Evolutionary conservation across 2,797 vertebrate genomes (phyloP).

Genomic region (Todus mexicanus): DNA sequence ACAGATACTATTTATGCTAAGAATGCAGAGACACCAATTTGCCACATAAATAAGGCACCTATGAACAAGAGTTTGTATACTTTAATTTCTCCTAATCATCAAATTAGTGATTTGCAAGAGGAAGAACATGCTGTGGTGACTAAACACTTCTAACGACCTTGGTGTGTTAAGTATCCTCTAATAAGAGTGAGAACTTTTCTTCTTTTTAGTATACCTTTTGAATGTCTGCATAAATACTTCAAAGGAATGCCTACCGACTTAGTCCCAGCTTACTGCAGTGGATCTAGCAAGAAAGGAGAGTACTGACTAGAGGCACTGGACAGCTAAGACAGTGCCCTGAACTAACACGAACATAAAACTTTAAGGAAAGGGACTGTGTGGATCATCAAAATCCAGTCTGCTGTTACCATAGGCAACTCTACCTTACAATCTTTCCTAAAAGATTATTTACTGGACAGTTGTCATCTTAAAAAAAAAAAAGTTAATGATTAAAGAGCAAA

Average conservation of each 20-base stretch:
- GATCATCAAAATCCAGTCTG: neutral
- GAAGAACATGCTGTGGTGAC: neutral
- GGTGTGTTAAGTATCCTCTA: neutral
- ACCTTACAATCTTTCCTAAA: neutral
- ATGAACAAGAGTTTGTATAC: neutral
- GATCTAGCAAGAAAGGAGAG: neutral
- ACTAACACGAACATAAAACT: neutral
- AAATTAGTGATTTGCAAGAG: neutral
- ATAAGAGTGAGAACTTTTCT: neutral
- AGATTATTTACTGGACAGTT: neutral
- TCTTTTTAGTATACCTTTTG: neutral
- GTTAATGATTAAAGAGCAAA: neutral
- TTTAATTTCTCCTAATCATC: neutral
- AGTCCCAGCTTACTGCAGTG: fast-evolving
- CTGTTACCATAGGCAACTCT: neutral
- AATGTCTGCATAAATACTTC: neutral
- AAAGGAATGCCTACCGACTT: neutral
- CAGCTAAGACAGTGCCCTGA: neutral
- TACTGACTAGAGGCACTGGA: neutral
- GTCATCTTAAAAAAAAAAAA: neutral
- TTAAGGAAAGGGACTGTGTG: neutral
- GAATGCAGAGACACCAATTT: neutral
- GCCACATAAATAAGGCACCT: neutral
- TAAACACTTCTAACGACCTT: neutral
- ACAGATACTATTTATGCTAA: neutral